Evolutionary conservation across 1,140 invertebrate species (phyloP), one percentile per base, ranked within the genome.

Genomic region (Vanessa tameamea): DNA sequence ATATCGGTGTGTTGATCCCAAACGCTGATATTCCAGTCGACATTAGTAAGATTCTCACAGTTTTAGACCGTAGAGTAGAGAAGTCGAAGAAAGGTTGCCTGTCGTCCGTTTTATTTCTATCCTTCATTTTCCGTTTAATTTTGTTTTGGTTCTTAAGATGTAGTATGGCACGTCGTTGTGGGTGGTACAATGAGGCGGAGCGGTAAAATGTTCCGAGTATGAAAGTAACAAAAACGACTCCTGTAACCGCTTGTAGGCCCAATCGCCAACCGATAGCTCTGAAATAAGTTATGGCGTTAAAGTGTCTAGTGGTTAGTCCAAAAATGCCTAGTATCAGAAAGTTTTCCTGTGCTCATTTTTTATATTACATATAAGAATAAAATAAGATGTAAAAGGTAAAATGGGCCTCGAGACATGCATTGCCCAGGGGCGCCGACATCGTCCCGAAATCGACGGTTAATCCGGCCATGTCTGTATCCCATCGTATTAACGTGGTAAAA

Each of bases 201-300:
- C 97, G 95, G 87, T 98, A 98, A 91, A 97, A 97, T 3, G 96
- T 97, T 20, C 97, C 97, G 12, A 98, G 93, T 80, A 98, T 95
- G 87, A 98, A 98, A 1, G 97, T 97, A 8, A 96, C 91, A 75
- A 97, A 97, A 14, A 97, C 95, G 3, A 96, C 94, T 15, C 96
- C 97, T 2, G 97, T 98, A 5, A 98, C 95, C 51, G 96, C 95
- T 89, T 98, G 97, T 20, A 98, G 94, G 26, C 97, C 97, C 69
- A 97, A 90, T 78, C 96, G 94, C 97, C 97, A 98, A n/a, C 96
- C 96, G n/a, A 98, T 94, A 70, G 96, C 95, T 76, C 97, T 98
- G 93, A 15, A 94, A 90, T n/a, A 65, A 43, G 7, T 43, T 6
- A 20, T 47, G 63, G 16, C n/a, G 12, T 43, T 64, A n/a, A 15